A percentile compares a stretch with the other conserved stretches of the same genome.
phyloP scores from a whole-genome alignment of 1,140 invertebrate species.

The Temnothorax nylanderi region DNA sequence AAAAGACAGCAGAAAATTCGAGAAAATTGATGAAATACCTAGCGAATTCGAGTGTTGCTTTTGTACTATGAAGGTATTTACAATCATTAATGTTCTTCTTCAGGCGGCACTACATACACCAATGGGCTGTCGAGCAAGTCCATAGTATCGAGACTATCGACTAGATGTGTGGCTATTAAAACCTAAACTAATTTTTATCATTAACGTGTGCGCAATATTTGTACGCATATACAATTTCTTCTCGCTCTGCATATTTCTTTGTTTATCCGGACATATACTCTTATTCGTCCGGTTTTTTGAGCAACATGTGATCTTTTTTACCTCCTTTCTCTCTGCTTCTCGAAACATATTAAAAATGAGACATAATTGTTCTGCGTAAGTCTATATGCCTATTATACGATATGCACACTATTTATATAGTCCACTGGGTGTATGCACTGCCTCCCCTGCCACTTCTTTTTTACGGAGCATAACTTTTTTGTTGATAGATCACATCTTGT shows the following conservation, averaged over 20 bases:
- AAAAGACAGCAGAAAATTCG: constrained; percentile 89
- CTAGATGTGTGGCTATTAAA: not conserved
- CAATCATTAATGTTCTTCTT: constrained; percentile 75
- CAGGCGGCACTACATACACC: constrained; percentile 74
- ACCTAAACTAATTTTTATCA: not conserved
- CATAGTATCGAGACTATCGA: not conserved
- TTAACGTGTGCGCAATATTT: not conserved
- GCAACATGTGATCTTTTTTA: not conserved
- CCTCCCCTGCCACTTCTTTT: constrained; percentile 44
- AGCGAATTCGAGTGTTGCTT: constrained; percentile 98
- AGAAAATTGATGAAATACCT: constrained; percentile 92
- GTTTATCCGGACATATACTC: not conserved
- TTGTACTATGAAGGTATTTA: constrained; percentile 96
- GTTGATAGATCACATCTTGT: constrained; percentile 48
- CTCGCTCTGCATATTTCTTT: constrained; percentile 17
- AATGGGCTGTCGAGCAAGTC: constrained; percentile 68
- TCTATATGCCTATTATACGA: constrained; percentile 19
- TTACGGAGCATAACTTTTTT: constrained; percentile 56
- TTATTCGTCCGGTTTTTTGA: not conserved
- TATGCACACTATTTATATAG: constrained; percentile 64
- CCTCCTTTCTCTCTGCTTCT: constrained; percentile 2
- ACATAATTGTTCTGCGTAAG: not conserved
- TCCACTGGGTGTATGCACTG: constrained; percentile 76
- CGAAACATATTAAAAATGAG: constrained; percentile 8
- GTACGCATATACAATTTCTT: not conserved